Percentiles rank a stretch among this genome's conserved stretches.
phyloP scores from a whole-genome alignment of 2,113 vertebrate species.

The Crotalus horridus region DNA sequence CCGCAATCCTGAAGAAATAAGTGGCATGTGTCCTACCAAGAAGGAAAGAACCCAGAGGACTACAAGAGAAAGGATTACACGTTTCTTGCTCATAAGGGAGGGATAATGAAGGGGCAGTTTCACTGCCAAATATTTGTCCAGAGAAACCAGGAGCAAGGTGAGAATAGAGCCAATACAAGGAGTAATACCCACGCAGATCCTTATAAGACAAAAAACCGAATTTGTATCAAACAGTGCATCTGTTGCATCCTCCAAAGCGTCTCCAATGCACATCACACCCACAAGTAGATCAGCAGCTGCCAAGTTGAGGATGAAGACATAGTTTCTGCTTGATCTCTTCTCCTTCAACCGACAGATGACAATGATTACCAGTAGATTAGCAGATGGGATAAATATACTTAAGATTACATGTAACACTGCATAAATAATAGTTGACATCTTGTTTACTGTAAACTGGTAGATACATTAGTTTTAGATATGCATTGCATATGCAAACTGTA shows the following conservation, averaged over 20 bases:
- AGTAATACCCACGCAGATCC: conserved; percentile 31
- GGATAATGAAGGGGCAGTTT: conserved; percentile 41
- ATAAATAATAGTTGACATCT: conserved; percentile 28
- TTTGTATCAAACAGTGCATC: conserved; percentile 33
- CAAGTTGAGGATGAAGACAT: conserved; percentile 52
- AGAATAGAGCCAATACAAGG: conserved; percentile 54
- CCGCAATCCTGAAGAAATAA: conserved; percentile 41
- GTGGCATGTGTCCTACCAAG: conserved; percentile 44
- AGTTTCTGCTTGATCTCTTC: conserved; percentile 39
- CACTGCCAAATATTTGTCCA: conserved; percentile 53
- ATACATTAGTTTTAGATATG: background rate
- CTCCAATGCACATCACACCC: conserved; percentile 42
- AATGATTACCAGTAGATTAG: conserved; percentile 47
- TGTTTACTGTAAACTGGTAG: background rate
- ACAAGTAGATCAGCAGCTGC: conserved; percentile 52
- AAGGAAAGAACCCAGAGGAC: conserved; percentile 44
- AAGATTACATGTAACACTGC: conserved; percentile 37
- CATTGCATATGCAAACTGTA: background rate
- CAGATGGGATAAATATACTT: conserved; percentile 38
- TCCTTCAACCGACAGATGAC: conserved; percentile 40
- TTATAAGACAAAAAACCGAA: conserved; percentile 36
- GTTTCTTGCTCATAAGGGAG: conserved; percentile 34
- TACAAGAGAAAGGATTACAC: conserved; percentile 17
- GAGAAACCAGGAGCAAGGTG: conserved; percentile 52
- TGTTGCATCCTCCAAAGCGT: conserved; percentile 39